Base-by-base conservation (phyloP, 2,888 invertebrate species). In the Cryptocephalus moraei region DNA sequence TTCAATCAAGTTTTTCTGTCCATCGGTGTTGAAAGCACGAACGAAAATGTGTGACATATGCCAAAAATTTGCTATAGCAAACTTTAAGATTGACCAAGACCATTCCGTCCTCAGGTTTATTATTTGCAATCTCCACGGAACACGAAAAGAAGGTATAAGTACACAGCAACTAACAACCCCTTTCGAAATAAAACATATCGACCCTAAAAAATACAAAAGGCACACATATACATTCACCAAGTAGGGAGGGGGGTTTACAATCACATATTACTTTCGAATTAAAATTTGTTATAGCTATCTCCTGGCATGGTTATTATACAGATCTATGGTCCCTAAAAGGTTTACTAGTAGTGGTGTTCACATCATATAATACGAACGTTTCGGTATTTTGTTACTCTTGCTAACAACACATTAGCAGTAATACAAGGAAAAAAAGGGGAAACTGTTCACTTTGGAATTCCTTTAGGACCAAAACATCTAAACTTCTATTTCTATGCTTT, bases 281-380 rank as follows among this genome's bases (percentile, higher is more conserved):
- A 44, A 48, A 50, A 44, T 48, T 40, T 47, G 50, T 50, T 53
- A 50, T 53, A 47, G 48, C 40, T 46, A 40, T 36, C 41, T 45
- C 22, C 22, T 22, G 22, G 22, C 22, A 22, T 22, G 6, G 22
- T 22, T 44, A 46, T 43, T 45, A 40, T 33, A 31, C 42, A n/a
- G n/a, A n/a, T 12, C 39, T 38, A 42, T 44, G 50, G 53, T 50
- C 53, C 53, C 45, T 42, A 45, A 39, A 11, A 36, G 36, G 22
- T 22, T 22, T 22, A 36, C 36, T 36, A n/a, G n/a, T 36, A 11
- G n/a, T 36, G 36, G 36, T 36, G 36, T 36, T 22, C 36, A 36
- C 36, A 4, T 36, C 12, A 4, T 22, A n/a, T 36, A 36, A 36
- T 36, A 11, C 2, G 6, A 36, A 11, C 36, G 12, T 36, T n/a